A percentile compares a stretch with the other conserved stretches of the same genome.
These are phyloP conservation scores for Aquatica leii DNA, from an alignment of 2,888 invertebrate genomes.

Conservation along the genomic window DNA sequence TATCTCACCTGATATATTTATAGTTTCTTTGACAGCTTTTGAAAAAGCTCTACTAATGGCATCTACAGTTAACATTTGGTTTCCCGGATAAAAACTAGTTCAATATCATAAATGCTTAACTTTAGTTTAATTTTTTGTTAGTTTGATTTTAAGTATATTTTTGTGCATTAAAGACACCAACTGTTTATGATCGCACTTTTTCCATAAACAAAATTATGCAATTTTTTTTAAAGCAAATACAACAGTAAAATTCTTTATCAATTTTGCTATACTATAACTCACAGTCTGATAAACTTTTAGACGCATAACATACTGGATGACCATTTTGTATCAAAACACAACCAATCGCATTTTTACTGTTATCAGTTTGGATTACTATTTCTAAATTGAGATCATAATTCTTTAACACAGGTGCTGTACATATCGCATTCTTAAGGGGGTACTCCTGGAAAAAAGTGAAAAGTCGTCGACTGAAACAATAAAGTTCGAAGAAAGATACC, in stretches of 20 bases:
- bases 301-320: slow-evolving; percentile 19
- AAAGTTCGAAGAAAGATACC: no score
- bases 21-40: not conserved
- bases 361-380: slow-evolving; percentile 6
- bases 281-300: slow-evolving; percentile 12
- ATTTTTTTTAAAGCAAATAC: slow-evolving; percentile 25
- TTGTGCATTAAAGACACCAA: slow-evolving; percentile 16
- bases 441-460: no score
- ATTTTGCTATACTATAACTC: slow-evolving; percentile 25
- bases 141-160: not conserved
- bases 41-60: not conserved
- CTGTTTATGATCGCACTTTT: slow-evolving; percentile 18
- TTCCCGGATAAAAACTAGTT: slow-evolving; percentile 22
- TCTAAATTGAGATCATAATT: not conserved
- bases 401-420: not conserved
- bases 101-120: slow-evolving; percentile 15
- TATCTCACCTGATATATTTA: not conserved
- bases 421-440: no score
- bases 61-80: slow-evolving; percentile 20
- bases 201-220: slow-evolving; percentile 27
- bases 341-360: slow-evolving; percentile 8
- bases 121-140: slow-evolving; percentile 10
- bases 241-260: slow-evolving; percentile 25
- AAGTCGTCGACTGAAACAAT: no score
- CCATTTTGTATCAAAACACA: slow-evolving; percentile 1